Base-by-base conservation (phyloP, 2,113 vertebrate genomes). In the Urocitellus parryii region DNA sequence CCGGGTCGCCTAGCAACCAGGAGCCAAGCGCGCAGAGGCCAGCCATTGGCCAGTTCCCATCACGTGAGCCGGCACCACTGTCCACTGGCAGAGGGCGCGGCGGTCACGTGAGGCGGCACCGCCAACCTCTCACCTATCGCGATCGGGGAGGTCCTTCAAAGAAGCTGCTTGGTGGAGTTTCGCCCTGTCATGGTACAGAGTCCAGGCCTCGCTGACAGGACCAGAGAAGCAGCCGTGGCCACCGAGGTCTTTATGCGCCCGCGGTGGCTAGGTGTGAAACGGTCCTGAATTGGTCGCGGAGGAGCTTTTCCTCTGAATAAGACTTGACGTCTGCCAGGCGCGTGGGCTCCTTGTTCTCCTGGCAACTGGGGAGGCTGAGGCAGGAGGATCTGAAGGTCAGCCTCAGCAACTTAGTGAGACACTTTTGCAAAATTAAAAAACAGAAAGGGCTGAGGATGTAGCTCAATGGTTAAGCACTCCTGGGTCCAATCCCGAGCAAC, bases 61-160 rank as follows among this genome's bases (percentile, higher is more conserved):
- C 95, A 98, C 81, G 77, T 92, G 95, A 68, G 0, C 1, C 0
- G 1, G 3, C 8, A 0, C 16, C 13, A 0, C 25, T 4, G 63
- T 5, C 84, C 80, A 20, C 0, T 65, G 20, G 27, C 78, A 79
- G 76, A 51, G 0, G 1, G 2, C 67, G 8, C 48, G 2, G 2
- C 2, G 1, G 51, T 5, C 84, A 65, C 34, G 48, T 90, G 95
- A 20, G 11, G 74, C n/a, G 3, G 77, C 76, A 18, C 39, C 2
- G 20, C 39, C 0, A 8, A 8, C 6, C 0, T n/a, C 29, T 5
- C 0, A 0, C 29, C 2, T 0, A 2, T 1, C 0, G 4, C 0
- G 1, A 4, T 0, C 1, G 17, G 0, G 5, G 24, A 1, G 22
- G 0, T 16, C 0, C 0, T 2, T 1, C 2, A 0, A 0, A 3